These are phyloP conservation scores for Dipodomys merriami DNA, from an alignment of 2,113 vertebrate species.

Conservation along the genomic window DNA sequence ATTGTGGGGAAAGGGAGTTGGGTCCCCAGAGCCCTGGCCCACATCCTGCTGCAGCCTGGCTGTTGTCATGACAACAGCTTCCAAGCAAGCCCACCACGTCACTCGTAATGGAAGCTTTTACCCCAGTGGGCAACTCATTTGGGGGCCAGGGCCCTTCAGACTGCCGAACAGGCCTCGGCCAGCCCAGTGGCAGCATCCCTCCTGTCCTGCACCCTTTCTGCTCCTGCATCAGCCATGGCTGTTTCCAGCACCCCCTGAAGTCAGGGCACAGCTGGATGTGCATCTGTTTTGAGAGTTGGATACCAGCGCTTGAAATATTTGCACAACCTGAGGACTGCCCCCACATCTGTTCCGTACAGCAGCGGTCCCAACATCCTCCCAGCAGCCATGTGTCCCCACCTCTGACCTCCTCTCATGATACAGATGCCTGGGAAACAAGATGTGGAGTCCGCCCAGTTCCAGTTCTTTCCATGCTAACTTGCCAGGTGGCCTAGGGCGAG, in stretches of 20 bases:
- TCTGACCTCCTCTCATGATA: neutral
- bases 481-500: neutral
- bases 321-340: neutral
- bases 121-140: neutral
- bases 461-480: neutral
- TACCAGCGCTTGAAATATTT: neutral
- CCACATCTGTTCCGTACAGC: neutral
- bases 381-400: neutral
- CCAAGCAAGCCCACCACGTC: neutral
- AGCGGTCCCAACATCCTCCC: neutral
- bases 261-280: neutral
- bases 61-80: slow-evolving; percentile 13
- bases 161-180: neutral
- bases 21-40: slow-evolving; percentile 52
- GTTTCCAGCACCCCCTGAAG: neutral
- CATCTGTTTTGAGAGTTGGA: neutral
- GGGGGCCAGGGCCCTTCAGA: neutral
- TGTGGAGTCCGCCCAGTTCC: neutral
- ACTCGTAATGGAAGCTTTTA: neutral
- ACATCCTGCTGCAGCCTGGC: slow-evolving; percentile 43
- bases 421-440: neutral
- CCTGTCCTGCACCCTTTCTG: neutral
- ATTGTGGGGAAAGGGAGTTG: slow-evolving; percentile 14
- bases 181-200: no score
- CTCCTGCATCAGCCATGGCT: neutral